Evolutionary conservation across 2,113 vertebrate genomes (phyloP), one percentile per base, ranked within the genome.

Genomic region (Hippocampus mohnikei): DNA sequence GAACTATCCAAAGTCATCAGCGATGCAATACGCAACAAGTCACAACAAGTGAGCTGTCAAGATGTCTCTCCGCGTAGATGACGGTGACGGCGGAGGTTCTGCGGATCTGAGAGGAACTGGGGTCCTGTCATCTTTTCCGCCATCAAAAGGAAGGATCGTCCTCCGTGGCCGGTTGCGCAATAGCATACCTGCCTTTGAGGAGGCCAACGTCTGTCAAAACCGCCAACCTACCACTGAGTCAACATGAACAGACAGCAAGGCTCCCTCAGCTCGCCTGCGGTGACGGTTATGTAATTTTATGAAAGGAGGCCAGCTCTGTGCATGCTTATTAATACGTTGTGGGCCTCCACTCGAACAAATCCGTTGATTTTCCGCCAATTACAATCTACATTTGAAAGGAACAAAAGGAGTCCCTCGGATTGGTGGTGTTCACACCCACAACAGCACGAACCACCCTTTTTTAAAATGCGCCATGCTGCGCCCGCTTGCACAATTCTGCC

Each of bases 221-320:
- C 50, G 12, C 11, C 70, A 72, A 58, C 25, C 23, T 63, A 75
- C 60, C 58, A 48, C 13, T 42, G 18, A 68, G 63, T 46, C 64
- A 27, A 67, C 44, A 46, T 62, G 61, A 70, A 16, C 50, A 18
- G 33, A 79, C 73, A 72, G 59, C n/a, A 37, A 37, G 52, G 48
- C 69, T 29, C 64, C 77, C 77, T 73, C 40, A 77, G 53, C 16
- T 67, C n/a, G 46, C n/a, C 46, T n/a, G 41, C 42, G 29, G 12
- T 71, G 70, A 75, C 63, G 81, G 73, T 85, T 72, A 67, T 48
- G n/a, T 63, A 29, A 80, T 81, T 79, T 67, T 60, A 53, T 55
- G 64, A 71, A 70, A 81, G 90, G 79, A 56, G 71, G 69, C 40
- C 68, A 44, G 69, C 46, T 67, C 68, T 63, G 13, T 70, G 46